Base-by-base conservation (phyloP, 2,113 vertebrate species). In the Tachysurus fulvidraco region DNA sequence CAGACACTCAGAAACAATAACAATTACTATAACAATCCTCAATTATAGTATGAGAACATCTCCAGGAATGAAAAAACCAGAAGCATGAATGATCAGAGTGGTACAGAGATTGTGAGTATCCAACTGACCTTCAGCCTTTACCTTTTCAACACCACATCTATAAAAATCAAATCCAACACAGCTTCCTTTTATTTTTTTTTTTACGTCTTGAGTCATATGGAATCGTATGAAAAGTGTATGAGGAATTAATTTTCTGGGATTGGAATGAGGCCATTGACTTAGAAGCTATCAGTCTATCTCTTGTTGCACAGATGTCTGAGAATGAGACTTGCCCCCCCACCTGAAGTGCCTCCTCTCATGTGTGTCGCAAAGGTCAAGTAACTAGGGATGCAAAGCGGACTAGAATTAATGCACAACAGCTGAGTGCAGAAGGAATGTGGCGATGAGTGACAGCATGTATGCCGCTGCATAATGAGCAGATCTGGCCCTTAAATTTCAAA, bases 371-470 rank as follows among this genome's bases (percentile, higher is more conserved):
- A 92, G 93, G 93, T 94, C 93, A 92, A 93, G 88, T 84, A 86
- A 91, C 25, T 54, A 91, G 90, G 91, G 90, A 93, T 91, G 92
- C 88, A 89, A 94, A 94, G 92, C 87, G 90, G 88, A 94, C 93
- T 92, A 91, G 93, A 94, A 94, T 93, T 94, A 93, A 95, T 93
- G 90, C 87, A 87, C 90, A 92, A 92, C 92, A 90, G 92, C 92
- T 88, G 93, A 91, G 88, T 59, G 90, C 82, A 83, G 65, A 46
- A 89, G 88, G 92, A 86, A 85, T 64, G 30, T 62, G 86, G 87
- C 28, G 77, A 92, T 93, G 92, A 94, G 91, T 95, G 94, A 93
- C 94, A 93, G 93, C 85, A 91, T 90, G 83, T 88, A 93, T 93
- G 93, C 90, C 92, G 92, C 92, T 90, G 88, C 81, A 93, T 95